phyloP scores from a whole-genome alignment of 2,888 invertebrate genomes.

The Glyphotaelius pellucidus region DNA sequence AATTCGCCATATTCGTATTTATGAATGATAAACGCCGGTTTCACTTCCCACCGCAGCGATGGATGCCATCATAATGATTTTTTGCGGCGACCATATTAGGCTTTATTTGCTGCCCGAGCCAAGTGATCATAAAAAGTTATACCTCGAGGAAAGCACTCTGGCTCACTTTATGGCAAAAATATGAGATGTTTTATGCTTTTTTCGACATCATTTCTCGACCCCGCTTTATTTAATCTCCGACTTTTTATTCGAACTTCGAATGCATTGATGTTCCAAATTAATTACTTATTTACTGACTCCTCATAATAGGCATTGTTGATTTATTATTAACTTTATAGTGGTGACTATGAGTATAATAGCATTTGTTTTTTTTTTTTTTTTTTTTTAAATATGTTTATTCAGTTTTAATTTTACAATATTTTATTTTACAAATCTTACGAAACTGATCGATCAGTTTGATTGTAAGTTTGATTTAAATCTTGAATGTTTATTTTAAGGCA shows the following conservation, averaged over 20 bases:
- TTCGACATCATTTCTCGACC: neutral
- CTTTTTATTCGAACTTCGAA: neutral
- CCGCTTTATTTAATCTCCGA: neutral
- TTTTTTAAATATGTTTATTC: too few relatives aligned
- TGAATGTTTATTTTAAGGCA: too few relatives aligned
- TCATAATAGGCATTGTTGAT: neutral
- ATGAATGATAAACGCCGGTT: constrained; percentile 2
- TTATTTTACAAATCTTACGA: too few relatives aligned
- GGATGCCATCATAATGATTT: constrained; percentile 9
- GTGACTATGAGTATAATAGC: too few relatives aligned
- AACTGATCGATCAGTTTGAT: too few relatives aligned
- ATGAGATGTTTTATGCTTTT: neutral
- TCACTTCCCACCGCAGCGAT: neutral
- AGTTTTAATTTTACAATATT: too few relatives aligned
- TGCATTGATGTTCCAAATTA: neutral
- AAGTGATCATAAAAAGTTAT: neutral
- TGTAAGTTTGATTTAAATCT: too few relatives aligned
- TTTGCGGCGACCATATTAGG: neutral
- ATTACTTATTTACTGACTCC: neutral
- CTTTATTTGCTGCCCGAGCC: neutral
- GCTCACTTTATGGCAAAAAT: neutral
- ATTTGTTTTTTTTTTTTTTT: too few relatives aligned
- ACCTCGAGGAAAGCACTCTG: neutral
- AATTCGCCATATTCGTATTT: constrained; percentile 2
- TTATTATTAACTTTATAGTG: too few relatives aligned